These are phyloP conservation scores for Monarcha castaneiventris DNA, from an alignment of 2,113 vertebrate species.

Conservation along the genomic window DNA sequence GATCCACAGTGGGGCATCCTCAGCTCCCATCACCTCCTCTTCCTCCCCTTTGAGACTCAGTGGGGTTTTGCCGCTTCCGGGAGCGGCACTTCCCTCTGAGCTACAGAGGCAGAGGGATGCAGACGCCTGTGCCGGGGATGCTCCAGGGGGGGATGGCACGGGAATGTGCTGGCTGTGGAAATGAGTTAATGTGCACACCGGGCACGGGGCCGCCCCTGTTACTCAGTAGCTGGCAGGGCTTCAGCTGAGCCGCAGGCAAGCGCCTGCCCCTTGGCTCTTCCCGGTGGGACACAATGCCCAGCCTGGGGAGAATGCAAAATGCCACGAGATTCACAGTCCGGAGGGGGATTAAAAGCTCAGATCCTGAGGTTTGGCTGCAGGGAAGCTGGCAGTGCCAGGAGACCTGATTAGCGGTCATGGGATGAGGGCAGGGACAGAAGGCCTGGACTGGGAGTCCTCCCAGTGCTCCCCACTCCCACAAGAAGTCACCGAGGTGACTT, in stretches of 20 bases:
- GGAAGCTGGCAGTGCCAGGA: background rate
- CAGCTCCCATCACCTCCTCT: background rate
- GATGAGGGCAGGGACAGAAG: background rate
- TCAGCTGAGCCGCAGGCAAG: background rate
- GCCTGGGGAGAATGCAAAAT: background rate
- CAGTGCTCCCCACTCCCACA: background rate
- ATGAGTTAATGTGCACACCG: background rate
- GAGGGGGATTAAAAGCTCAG: background rate
- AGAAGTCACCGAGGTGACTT: background rate
- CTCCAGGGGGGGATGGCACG: accelerated
- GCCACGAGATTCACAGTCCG: accelerated
- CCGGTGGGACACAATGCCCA: accelerated
- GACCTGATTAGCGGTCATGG: background rate
- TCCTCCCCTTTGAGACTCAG: background rate
- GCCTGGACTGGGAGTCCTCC: background rate
- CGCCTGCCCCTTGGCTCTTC: background rate
- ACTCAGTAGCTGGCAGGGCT: background rate
- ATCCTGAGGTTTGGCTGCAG: background rate
- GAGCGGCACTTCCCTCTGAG: background rate
- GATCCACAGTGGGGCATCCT: background rate
- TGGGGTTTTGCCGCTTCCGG: background rate
- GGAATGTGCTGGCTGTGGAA: background rate
- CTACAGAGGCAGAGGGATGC: background rate
- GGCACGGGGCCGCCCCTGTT: accelerated
- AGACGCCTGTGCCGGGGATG: accelerated